These are phyloP conservation scores for Sarcophaga rosellei DNA, from an alignment of 2,888 invertebrate genomes.

Conservation along the genomic window DNA sequence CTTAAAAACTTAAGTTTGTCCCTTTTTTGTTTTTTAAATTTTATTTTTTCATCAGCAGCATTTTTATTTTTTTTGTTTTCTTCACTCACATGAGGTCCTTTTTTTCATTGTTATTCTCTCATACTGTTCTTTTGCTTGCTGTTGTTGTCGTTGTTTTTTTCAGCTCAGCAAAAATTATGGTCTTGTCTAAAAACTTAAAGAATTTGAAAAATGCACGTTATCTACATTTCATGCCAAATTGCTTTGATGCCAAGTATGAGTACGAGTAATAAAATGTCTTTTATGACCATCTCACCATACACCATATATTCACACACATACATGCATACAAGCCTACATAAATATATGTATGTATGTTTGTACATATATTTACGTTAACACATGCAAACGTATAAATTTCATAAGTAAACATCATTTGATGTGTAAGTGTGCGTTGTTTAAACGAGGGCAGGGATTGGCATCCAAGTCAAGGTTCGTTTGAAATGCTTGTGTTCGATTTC, in stretches of 20 bases:
- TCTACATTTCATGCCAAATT: conserved; percentile 67
- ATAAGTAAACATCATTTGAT: background rate
- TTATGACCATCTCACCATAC: conserved; percentile 51
- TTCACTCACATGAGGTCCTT: background rate
- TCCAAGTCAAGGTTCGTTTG: background rate
- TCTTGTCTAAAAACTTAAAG: conserved; percentile 61
- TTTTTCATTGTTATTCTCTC: background rate
- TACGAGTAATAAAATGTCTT: conserved; percentile 65
- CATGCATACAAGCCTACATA: background rate
- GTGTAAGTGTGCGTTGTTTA: background rate
- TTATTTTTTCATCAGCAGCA: conserved; percentile 1
- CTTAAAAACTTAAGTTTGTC: conserved; percentile 16
- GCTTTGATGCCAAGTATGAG: conserved; percentile 65
- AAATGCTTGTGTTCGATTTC: background rate
- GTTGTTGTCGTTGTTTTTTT: background rate
- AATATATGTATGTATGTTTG: background rate
- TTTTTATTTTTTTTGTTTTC: conserved; percentile 11
- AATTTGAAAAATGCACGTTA: conserved; percentile 67
- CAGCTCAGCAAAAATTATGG: conserved; percentile 41
- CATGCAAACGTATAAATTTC: conserved; percentile 17
- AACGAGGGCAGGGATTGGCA: conserved; percentile 39
- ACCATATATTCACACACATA: conserved; percentile 4
- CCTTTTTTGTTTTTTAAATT: conserved; percentile 10
- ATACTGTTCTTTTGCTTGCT: too few species aligned
- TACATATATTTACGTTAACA: conserved; percentile 20